phyloP scores from a whole-genome alignment of 1,140 invertebrate species.

The Ceratosolen solmsi region DNA sequence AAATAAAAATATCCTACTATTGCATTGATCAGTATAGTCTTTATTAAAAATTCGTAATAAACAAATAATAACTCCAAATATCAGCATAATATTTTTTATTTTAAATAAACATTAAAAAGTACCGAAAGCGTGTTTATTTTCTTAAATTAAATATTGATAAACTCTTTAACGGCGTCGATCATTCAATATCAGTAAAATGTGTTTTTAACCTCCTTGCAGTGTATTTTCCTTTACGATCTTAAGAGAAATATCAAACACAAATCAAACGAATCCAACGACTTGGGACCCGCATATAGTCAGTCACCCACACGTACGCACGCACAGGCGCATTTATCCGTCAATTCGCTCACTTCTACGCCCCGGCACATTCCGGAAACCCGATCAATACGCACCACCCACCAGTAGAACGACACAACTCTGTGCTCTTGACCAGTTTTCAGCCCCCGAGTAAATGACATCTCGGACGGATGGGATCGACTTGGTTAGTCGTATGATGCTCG shows the following conservation, averaged over 20 bases:
- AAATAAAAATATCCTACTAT: no score
- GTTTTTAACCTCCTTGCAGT: neutral
- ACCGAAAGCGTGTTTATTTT: no score
- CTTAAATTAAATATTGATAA: no score
- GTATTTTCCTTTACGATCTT: neutral
- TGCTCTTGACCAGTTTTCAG: conserved; percentile 67
- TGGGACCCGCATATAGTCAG: neutral
- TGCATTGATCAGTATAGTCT: no score
- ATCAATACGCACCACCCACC: conserved; percentile 69
- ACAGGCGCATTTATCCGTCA: neutral
- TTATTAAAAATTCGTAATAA: no score
- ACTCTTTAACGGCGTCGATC: neutral
- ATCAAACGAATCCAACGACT: neutral
- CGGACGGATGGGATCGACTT: neutral
- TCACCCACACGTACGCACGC: neutral
- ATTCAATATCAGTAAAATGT: neutral
- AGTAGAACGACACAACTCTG: conserved; percentile 32
- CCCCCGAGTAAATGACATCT: conserved; percentile 54
- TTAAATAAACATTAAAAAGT: no score
- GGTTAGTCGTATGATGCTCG: conserved; percentile 58
- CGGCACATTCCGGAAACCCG: conserved; percentile 56
- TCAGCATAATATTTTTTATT: no score
- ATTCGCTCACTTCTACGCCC: conserved; percentile 40
- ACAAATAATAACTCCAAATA: no score
- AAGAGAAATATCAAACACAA: neutral